Percentiles rank a stretch among this genome's conserved stretches.
Conservation (phyloP, 2,113 vertebrate genomes). For the Rhabdomys dilectus region DNA sequence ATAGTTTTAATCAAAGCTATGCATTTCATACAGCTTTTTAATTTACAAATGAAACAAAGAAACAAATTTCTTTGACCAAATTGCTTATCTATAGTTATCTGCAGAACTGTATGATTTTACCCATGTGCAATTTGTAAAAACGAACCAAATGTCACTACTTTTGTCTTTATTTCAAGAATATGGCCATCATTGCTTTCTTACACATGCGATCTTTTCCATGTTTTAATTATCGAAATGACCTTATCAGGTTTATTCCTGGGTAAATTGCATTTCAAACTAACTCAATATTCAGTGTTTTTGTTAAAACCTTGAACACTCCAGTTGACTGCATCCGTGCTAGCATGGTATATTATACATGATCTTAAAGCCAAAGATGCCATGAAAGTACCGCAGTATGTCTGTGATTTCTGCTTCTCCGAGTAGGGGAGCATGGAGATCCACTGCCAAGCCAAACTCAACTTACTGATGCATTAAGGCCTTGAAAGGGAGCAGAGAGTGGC, state of each 20-base stretch:
- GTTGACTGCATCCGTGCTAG: not conserved
- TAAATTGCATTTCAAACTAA: constrained; percentile 4
- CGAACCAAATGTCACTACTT: constrained; percentile 70
- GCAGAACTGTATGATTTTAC: constrained; percentile 1
- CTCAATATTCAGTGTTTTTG: not conserved
- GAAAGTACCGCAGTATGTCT: not conserved
- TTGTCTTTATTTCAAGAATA: constrained; percentile 70
- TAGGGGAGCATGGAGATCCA: not conserved
- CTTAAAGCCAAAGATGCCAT: not conserved
- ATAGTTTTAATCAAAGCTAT: constrained; percentile 66
- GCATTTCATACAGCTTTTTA: constrained; percentile 67
- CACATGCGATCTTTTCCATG: constrained; percentile 48
- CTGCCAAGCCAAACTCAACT: not conserved
- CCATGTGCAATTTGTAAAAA: constrained; percentile 64
- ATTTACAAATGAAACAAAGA: constrained; percentile 59
- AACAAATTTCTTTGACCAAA: constrained; percentile 11
- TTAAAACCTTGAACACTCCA: not conserved
- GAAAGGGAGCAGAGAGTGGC: not conserved
- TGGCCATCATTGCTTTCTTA: constrained; percentile 45
- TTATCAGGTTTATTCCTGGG: constrained; percentile 25
- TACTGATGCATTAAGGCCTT: not conserved
- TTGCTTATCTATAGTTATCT: constrained; percentile 30
- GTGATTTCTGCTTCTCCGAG: not conserved
- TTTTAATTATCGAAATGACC: constrained; percentile 56
- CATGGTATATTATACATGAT: not conserved